Conservation (phyloP, 2,113 vertebrate genomes). For the Hassar affinis region DNA sequence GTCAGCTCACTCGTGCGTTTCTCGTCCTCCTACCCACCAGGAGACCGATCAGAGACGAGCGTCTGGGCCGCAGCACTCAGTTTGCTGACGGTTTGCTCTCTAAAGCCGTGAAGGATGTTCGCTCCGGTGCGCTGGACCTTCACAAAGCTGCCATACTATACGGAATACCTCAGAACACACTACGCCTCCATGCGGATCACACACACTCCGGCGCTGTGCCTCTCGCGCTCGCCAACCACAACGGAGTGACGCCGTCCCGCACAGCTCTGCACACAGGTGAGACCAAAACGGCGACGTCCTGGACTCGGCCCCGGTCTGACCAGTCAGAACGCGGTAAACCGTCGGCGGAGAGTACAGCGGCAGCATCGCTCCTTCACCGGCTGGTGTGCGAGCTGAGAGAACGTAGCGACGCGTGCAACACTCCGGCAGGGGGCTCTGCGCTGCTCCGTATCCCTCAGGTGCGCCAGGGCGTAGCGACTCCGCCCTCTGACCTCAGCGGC, state of each 20-base stretch:
- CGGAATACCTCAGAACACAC: constrained; percentile 96
- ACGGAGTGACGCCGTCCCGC: constrained; percentile 72
- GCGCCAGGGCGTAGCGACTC: constrained; percentile 78
- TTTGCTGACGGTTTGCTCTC: constrained; percentile 99
- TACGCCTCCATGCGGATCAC: constrained; percentile 90
- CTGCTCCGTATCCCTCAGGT: constrained; percentile 92
- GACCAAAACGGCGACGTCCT: constrained; percentile 65
- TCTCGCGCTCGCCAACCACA: constrained; percentile 82
- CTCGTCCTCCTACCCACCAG: constrained; percentile 85
- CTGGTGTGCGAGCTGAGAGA: constrained; percentile 88
- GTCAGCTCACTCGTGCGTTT: constrained; percentile 81
- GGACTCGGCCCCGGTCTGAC: constrained; percentile 86
- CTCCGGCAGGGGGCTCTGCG: constrained; percentile 72
- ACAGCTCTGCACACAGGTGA: constrained; percentile 85
- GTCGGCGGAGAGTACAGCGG: constrained; percentile 79
- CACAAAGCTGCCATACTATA: constrained; percentile 98
- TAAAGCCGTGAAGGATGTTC: constrained; percentile 99
- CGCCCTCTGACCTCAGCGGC: constrained; percentile 78
- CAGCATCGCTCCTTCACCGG: constrained; percentile 91
- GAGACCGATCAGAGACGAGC: constrained; percentile 97
- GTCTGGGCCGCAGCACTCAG: constrained; percentile 98
- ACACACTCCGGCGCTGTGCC: constrained; percentile 83
- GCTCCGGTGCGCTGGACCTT: constrained; percentile 96
- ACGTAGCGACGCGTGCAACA: constrained; percentile 79
- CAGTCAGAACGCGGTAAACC: constrained; percentile 75